These are phyloP conservation scores for Odontomyia ornata DNA, from an alignment of 2,888 invertebrate species.

Conservation along the genomic window DNA sequence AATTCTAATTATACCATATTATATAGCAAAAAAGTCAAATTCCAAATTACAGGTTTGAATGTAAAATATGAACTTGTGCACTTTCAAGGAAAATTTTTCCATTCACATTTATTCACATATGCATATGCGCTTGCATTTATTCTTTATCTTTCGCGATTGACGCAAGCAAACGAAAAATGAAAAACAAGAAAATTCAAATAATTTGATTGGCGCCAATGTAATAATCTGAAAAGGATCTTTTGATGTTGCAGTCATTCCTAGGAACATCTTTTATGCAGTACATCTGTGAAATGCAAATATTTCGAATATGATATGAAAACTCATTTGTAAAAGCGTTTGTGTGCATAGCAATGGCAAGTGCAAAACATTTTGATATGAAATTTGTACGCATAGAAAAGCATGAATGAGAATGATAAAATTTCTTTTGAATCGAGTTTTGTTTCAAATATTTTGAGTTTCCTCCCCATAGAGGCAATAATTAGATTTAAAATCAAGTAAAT, in stretches of 20 bases:
- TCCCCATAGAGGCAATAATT: no score
- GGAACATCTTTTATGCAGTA: constrained; percentile 34
- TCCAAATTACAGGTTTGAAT: neutral
- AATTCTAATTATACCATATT: no score
- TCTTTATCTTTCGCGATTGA: neutral
- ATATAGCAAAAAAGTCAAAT: no score
- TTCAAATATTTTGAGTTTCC: no score
- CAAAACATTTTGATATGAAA: neutral
- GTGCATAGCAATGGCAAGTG: neutral
- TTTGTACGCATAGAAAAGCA: no score
- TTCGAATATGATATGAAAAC: constrained; percentile 30
- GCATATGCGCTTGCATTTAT: neutral
- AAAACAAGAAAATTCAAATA: neutral
- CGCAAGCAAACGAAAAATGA: neutral
- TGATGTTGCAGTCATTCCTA: constrained; percentile 34
- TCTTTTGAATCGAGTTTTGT: no score
- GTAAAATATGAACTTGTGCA: no score
- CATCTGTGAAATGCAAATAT: constrained; percentile 42
- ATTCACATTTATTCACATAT: neutral
- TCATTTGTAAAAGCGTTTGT: constrained; percentile 5
- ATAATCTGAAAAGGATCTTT: constrained; percentile 34
- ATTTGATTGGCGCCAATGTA: constrained; percentile 27
- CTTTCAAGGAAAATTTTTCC: neutral
- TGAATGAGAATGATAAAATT: no score
- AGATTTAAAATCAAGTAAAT: no score